Conservation (phyloP, 2,888 invertebrate species). For the Perizoma flavofasciatum region DNA sequence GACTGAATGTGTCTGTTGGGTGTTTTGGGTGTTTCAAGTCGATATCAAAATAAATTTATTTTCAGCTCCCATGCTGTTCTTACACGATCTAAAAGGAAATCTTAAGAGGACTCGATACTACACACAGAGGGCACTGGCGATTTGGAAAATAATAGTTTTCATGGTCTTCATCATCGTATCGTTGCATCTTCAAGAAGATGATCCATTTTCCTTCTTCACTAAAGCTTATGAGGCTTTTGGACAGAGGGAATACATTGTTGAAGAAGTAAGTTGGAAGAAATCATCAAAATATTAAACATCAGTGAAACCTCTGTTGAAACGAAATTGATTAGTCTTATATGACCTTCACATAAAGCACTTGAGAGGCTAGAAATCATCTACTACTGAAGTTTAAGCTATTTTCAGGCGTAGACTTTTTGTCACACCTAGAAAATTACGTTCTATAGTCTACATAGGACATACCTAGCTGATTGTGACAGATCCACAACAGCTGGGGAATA, state of each 20-base stretch:
- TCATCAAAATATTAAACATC: not conserved
- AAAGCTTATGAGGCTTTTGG: constrained; percentile 75
- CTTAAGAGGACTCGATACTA: constrained; percentile 88
- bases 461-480: not conserved
- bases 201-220: constrained; percentile 76
- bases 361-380: not conserved
- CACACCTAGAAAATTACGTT: too few species aligned
- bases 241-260: constrained; percentile 77
- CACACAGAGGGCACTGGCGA: constrained; percentile 88
- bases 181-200: constrained; percentile 71
- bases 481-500: too few species aligned
- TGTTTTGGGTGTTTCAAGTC: too few species aligned
- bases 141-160: constrained; percentile 91
- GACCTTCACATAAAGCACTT: not conserved
- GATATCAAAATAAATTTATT: too few species aligned
- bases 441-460: not conserved
- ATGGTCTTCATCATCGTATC: constrained; percentile 85
- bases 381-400: not conserved
- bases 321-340: too few species aligned
- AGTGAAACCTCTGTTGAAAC: too few species aligned
- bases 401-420: not conserved
- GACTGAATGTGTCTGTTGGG: too few species aligned
- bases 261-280: constrained; percentile 68
- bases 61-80: constrained; percentile 60
- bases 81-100: constrained; percentile 74